A percentile compares a stretch with the other conserved stretches of the same genome.
phyloP scores from a whole-genome alignment of 2,113 vertebrate species.

The Tilapia sparmanii region DNA sequence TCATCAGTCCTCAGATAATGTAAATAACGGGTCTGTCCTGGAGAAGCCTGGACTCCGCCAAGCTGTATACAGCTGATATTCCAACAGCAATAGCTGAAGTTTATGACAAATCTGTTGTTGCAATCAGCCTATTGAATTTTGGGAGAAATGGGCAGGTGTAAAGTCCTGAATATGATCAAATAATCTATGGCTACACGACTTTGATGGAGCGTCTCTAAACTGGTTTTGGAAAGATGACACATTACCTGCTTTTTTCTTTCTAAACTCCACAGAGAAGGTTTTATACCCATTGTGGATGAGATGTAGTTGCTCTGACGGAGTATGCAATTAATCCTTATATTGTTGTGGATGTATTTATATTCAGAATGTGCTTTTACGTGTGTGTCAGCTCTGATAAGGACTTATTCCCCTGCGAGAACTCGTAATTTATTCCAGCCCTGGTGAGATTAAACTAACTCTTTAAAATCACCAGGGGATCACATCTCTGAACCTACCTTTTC shows the following conservation, averaged over 20 bases:
- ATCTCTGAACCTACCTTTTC: conserved; percentile 28
- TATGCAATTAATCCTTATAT: background rate
- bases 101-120: background rate
- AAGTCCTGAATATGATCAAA: background rate
- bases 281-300: background rate
- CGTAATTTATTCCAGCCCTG: conserved; percentile 32
- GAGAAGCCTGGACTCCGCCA: background rate
- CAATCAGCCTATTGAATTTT: background rate
- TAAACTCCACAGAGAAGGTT: background rate
- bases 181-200: background rate
- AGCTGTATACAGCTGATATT: background rate
- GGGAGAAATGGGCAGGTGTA: background rate
- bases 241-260: background rate
- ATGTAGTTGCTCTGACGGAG: background rate
- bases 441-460: conserved; percentile 42
- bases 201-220: background rate
- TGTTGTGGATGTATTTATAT: conserved; percentile 2
- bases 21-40: background rate
- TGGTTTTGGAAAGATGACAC: background rate
- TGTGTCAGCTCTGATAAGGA: conserved; percentile 20
- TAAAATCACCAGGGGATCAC: conserved; percentile 30
- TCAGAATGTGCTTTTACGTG: background rate
- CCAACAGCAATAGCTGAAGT: background rate
- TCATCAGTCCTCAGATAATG: background rate
- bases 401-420: background rate